Conservation (phyloP, 2,113 vertebrate species). For the Polyodon spathula region DNA sequence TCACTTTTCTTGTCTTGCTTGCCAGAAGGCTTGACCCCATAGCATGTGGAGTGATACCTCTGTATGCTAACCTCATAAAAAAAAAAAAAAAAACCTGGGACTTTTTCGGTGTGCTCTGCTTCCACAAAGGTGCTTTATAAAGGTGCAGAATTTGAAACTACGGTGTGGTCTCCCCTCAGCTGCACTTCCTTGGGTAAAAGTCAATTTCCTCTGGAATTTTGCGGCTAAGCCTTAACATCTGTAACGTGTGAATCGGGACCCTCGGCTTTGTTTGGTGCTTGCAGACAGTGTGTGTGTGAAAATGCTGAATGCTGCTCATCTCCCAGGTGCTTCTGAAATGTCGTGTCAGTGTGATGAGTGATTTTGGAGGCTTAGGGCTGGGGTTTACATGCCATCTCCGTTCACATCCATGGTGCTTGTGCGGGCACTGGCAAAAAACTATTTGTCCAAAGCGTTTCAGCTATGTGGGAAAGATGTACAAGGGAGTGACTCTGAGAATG, state of each 20-base stretch:
- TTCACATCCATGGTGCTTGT: background rate
- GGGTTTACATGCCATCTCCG: background rate
- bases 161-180: slow-evolving; percentile 22
- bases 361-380: background rate
- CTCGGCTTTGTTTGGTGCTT: background rate
- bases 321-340: slow-evolving; percentile 5
- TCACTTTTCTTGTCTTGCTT: background rate
- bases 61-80: background rate
- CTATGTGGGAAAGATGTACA: too few relatives aligned
- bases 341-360: slow-evolving; percentile 7
- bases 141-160: slow-evolving; percentile 19
- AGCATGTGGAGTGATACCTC: background rate
- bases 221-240: slow-evolving; percentile 34
- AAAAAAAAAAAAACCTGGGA: background rate
- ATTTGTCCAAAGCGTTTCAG: too few relatives aligned
- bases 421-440: too few relatives aligned
- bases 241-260: slow-evolving; percentile 23
- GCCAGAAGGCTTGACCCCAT: background rate
- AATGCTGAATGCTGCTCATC: slow-evolving; percentile 13
- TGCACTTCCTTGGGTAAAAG: slow-evolving; percentile 18
- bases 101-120: background rate
- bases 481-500: too few relatives aligned
- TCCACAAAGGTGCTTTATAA: slow-evolving; percentile 25
- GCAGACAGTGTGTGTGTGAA: slow-evolving; percentile 12
- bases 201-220: slow-evolving; percentile 39